Evolutionary conservation across 2,888 invertebrate genomes (phyloP).

Genomic region (Lasioglossum calceatum): DNA sequence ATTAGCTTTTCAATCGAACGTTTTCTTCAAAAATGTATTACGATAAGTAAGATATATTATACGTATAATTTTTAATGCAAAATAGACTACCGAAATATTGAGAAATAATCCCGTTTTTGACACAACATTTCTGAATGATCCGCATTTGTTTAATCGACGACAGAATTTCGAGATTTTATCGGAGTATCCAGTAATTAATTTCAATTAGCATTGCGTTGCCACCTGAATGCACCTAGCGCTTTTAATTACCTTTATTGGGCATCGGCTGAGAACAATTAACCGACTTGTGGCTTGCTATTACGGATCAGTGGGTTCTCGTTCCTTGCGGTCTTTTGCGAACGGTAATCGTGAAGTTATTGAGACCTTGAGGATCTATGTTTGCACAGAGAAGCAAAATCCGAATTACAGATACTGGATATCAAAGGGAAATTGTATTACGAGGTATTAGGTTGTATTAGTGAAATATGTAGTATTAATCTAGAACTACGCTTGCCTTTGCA

Average conservation of each 20-base stretch:
- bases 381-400: neutral
- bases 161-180: neutral
- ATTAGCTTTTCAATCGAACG: neutral
- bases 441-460: neutral
- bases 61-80: neutral
- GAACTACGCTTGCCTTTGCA: neutral
- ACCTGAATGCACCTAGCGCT: neutral
- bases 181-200: neutral
- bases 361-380: neutral
- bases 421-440: neutral
- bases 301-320: conserved; percentile 17
- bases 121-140: neutral
- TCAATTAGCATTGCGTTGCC: neutral
- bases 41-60: neutral
- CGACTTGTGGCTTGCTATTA: conserved; percentile 9
- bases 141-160: neutral
- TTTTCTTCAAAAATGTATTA: neutral
- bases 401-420: neutral
- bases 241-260: conserved; percentile 16
- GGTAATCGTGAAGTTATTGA: conserved; percentile 8
- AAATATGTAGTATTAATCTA: neutral
- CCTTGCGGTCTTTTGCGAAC: conserved; percentile 1
- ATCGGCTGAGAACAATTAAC: conserved; percentile 21
- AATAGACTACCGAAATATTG: neutral
- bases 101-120: neutral